These are phyloP conservation scores for Aphidoletes aphidimyza DNA, from an alignment of 2,888 invertebrate species.

Conservation along the genomic window DNA sequence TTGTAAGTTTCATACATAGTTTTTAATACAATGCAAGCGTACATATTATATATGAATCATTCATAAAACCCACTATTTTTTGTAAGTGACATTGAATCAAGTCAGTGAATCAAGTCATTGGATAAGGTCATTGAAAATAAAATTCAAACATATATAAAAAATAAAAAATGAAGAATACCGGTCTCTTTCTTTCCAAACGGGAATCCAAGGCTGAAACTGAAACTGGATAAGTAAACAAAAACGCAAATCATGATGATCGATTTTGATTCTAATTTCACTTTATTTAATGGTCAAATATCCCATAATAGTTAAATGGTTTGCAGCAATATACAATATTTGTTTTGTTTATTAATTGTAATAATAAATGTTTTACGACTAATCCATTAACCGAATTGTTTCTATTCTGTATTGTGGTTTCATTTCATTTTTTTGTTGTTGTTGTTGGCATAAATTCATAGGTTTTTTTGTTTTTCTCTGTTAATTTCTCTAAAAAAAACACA, in stretches of 20 bases:
- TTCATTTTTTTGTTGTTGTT: not conserved
- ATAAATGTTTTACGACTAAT: not conserved
- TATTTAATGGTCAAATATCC: conserved; percentile 18
- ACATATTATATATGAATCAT: too few species aligned
- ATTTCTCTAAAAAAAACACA: conserved; percentile 22
- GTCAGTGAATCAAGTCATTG: too few species aligned
- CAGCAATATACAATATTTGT: conserved; percentile 33
- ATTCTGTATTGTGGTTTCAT: too few species aligned
- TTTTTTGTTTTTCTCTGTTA: not conserved
- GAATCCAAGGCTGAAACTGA: too few species aligned
- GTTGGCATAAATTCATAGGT: conserved; percentile 16
- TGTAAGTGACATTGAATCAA: too few species aligned
- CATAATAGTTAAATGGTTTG: not conserved
- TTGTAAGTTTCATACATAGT: too few species aligned
- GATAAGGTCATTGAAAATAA: too few species aligned
- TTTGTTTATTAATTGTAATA: not conserved
- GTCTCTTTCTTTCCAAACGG: too few species aligned
- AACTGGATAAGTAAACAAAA: not conserved
- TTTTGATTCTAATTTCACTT: conserved; percentile 31
- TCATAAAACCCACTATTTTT: too few species aligned
- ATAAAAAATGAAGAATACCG: too few species aligned
- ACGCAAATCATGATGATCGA: not conserved
- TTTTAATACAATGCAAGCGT: too few species aligned
- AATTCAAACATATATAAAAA: too few species aligned
- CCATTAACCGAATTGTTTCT: conserved; percentile 3